phyloP scores from a whole-genome alignment of 2,888 invertebrate species.

The Drosophila greeni region DNA sequence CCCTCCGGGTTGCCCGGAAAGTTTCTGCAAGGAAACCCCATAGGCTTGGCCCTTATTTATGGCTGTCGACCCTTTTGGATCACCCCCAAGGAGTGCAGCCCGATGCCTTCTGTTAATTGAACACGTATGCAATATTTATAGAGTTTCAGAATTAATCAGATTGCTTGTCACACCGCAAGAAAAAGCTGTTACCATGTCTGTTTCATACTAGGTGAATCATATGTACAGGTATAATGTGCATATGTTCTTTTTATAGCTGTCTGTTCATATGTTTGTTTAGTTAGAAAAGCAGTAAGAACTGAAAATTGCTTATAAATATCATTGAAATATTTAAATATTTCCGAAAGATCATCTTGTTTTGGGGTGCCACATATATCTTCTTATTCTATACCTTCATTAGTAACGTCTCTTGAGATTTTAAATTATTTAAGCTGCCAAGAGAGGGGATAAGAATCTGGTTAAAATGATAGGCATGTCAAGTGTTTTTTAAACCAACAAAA shows the following conservation, averaged over 20 bases:
- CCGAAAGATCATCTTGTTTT: background rate
- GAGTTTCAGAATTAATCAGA: conserved; percentile 12
- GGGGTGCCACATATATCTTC: background rate
- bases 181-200: conserved; percentile 2
- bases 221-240: background rate
- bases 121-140: conserved; percentile 37
- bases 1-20: conserved; percentile 11
- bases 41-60: conserved; percentile 21
- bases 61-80: conserved; percentile 13
- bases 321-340: background rate
- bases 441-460: background rate
- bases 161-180: conserved; percentile 9
- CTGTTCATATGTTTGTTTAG: background rate
- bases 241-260: background rate
- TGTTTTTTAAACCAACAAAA: conserved; percentile 4
- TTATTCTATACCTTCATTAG: background rate
- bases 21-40: conserved; percentile 3
- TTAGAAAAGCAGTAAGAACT: background rate
- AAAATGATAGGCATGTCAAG: background rate
- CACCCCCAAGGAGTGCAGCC: conserved; percentile 20
- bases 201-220: conserved; percentile 1
- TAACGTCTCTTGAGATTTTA: background rate
- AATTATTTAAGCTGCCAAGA: background rate
- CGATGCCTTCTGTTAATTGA: conserved; percentile 22
- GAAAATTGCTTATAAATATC: too few relatives aligned